Evolutionary conservation across 2,113 vertebrate genomes (phyloP), one percentile per base, ranked within the genome.

Genomic region (Phycodurus eques): DNA sequence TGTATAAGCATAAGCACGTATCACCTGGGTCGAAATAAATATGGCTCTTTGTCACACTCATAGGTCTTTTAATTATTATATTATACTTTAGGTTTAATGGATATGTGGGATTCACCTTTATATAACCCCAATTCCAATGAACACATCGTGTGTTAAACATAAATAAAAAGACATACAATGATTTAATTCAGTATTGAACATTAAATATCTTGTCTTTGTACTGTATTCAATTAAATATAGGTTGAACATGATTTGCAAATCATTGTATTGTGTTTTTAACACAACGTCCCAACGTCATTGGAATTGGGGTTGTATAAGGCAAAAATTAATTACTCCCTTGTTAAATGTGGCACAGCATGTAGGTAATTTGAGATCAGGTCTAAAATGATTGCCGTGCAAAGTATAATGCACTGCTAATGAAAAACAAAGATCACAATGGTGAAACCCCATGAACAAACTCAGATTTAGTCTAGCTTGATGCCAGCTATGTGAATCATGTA

Each of bases 321-420:
- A 53, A 42, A 60, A 71, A 85, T 84, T 74, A 88, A 83, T 79
- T 35, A 67, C 70, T 73, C 65, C 61, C 63, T 75, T 72, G 76
- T 88, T 79, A 85, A 79, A 85, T 77, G 46, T 14, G 20, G 0
- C 64, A 68, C 69, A 73, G 73, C 79, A 19, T 8, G 51, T 20
- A 8, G 19, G n/a, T 53, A 19, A 56, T n/a, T 73, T 67, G 71
- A 72, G 77, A 74, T 76, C 71, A 71, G 67, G 74, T 80, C 42
- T 74, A 61, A 82, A 88, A 80, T 84, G 74, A 83, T 87, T 72
- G 83, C 49, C 60, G 1, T 64, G 46, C 65, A 12, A 81, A 82
- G 76, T 33, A 8, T 43, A 79, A 70, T 64, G 75, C 27, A 27
- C 27, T 80, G 70, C 81, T 54, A 75, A 67, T 73, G 70, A 49